These are phyloP conservation scores for Sarcophilus harrisii DNA, from an alignment of 2,797 vertebrate genomes.

Conservation along the genomic window DNA sequence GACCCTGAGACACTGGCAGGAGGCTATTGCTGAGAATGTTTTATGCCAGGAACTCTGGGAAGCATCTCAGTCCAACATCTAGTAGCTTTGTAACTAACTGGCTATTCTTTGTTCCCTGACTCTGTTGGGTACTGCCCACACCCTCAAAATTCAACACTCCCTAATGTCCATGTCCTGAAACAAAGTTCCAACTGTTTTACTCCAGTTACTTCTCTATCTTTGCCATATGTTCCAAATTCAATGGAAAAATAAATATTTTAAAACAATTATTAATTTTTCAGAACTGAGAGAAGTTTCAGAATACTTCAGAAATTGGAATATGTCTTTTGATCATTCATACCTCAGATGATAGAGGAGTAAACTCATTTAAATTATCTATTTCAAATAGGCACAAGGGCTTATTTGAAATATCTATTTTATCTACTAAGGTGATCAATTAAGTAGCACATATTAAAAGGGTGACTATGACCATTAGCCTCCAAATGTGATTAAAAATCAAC, in stretches of 20 bases:
- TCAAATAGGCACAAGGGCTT: slow-evolving; percentile 6
- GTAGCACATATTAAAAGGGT: not conserved
- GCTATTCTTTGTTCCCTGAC: not conserved
- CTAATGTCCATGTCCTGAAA: not conserved
- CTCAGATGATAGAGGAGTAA: not conserved
- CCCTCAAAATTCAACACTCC: not conserved
- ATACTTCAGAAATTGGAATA: not conserved
- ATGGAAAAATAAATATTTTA: not conserved
- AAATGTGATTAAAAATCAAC: not conserved
- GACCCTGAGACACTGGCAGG: not conserved
- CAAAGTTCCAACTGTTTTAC: not conserved
- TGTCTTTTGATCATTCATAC: not conserved
- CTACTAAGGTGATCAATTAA: slow-evolving; percentile 8
- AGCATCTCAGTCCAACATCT: not conserved
- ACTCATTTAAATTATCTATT: slow-evolving; percentile 35
- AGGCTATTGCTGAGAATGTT: not conserved
- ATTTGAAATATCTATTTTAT: slow-evolving; percentile 20
- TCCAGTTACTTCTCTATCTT: not conserved
- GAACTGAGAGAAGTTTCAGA: not conserved
- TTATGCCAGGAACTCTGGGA: not conserved
- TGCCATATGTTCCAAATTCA: not conserved
- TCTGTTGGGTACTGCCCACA: not conserved
- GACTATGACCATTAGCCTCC: not conserved
- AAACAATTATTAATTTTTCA: not conserved
- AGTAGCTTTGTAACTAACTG: not conserved